These are phyloP conservation scores for Limnothrissa miodon DNA, from an alignment of 2,113 vertebrate species.

Conservation along the genomic window DNA sequence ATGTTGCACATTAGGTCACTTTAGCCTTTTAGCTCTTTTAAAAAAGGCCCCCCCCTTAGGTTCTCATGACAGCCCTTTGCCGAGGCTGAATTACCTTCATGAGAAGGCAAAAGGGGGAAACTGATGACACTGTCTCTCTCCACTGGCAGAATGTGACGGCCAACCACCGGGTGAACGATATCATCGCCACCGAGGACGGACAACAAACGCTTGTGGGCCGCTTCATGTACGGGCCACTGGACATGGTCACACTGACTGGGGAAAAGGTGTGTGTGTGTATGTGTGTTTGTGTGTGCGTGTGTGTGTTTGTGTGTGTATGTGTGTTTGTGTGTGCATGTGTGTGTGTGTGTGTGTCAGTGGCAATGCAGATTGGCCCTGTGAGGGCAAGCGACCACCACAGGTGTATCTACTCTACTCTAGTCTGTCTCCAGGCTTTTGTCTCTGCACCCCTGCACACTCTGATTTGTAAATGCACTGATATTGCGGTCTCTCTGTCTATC, in stretches of 20 bases:
- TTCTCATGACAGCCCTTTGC: no score
- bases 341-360: slow-evolving; percentile 12
- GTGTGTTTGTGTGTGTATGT: slow-evolving; percentile 67
- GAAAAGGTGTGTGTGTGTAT: slow-evolving; percentile 83
- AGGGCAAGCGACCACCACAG: not conserved
- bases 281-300: slow-evolving; percentile 73
- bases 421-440: not conserved
- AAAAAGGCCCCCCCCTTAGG: no score
- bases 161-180: slow-evolving; percentile 92
- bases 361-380: no score
- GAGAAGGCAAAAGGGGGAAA: not conserved
- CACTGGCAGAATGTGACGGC: slow-evolving; percentile 85
- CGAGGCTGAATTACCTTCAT: not conserved
- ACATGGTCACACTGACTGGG: slow-evolving; percentile 97
- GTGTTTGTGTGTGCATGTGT: slow-evolving; percentile 60
- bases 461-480: not conserved
- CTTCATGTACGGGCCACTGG: slow-evolving; percentile 97
- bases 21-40: no score
- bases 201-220: slow-evolving; percentile 89
- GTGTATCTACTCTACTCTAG: not conserved
- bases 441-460: not conserved
- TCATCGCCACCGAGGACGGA: slow-evolving; percentile 88
- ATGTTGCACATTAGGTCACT: no score
- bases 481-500: not conserved
- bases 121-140: not conserved